phyloP scores from a whole-genome alignment of 2,888 invertebrate genomes.

The Merodon equestris region DNA sequence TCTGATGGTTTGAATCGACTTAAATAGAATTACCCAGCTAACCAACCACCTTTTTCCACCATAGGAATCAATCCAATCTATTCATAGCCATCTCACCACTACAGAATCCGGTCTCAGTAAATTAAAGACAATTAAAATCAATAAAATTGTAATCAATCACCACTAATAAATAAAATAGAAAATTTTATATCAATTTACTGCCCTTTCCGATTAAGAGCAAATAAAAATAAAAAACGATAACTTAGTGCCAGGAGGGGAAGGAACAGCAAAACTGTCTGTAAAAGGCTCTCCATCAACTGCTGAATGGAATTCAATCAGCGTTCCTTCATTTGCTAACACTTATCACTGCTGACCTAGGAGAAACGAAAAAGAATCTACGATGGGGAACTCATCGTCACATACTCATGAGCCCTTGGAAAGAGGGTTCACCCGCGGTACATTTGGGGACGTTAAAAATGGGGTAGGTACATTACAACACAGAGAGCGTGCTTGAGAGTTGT shows the following conservation, averaged over 20 bases:
- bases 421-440: conserved; percentile 80
- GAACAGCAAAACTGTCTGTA: too few species aligned
- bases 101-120: too few species aligned
- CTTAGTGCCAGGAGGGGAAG: conserved; percentile 2
- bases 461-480: conserved; percentile 74
- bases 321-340: conserved; percentile 16
- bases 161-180: conserved; percentile 1
- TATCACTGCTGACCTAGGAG: conserved; percentile 10
- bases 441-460: conserved; percentile 79
- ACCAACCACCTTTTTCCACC: too few species aligned
- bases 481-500: not conserved
- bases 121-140: conserved; percentile 44
- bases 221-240: not conserved
- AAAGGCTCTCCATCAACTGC: conserved; percentile 10
- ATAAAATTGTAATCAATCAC: conserved; percentile 55
- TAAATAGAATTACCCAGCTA: too few species aligned
- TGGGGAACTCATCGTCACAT: conserved; percentile 92
- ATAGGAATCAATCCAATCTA: conserved; percentile 18
- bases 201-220: not conserved
- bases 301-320: conserved; percentile 58
- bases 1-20: too few species aligned
- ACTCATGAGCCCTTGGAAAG: conserved; percentile 90
- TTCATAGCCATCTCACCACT: too few species aligned
- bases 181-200: not conserved
- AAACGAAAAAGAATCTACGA: conserved; percentile 73